phyloP scores from a whole-genome alignment of 2,888 invertebrate genomes.

The Netelia fuscicornis region DNA sequence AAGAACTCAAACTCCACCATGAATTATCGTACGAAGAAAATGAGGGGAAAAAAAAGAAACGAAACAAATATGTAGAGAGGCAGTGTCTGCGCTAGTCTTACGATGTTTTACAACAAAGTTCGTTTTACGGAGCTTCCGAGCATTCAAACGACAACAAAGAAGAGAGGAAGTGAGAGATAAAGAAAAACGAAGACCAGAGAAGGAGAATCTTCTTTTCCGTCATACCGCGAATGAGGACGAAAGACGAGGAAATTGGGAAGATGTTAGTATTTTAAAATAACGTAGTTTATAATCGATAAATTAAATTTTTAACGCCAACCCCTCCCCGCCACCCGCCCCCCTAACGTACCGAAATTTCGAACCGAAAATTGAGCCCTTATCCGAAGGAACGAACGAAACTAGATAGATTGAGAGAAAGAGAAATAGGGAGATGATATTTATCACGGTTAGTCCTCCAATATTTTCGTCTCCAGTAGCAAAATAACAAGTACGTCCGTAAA shows the following conservation, averaged over 20 bases:
- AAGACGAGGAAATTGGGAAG: constrained; percentile 13
- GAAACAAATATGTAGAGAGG: constrained; percentile 16
- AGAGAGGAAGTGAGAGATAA: not conserved
- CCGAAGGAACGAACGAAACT: constrained; percentile 4
- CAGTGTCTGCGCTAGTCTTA: constrained; percentile 64
- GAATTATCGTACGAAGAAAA: constrained; percentile 7
- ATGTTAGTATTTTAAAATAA: constrained; percentile 66
- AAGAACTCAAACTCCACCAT: not conserved
- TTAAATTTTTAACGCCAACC: constrained; percentile 48
- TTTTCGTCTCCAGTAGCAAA: constrained; percentile 45
- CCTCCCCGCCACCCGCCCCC: constrained; percentile 5
- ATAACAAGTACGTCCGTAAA: constrained; percentile 42
- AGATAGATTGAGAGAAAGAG: constrained; percentile 7
- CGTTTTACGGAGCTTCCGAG: constrained; percentile 53
- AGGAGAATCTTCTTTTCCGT: constrained; percentile 4
- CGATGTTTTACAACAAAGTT: constrained; percentile 55
- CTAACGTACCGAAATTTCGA: constrained; percentile 49
- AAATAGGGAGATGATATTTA: constrained; percentile 35
- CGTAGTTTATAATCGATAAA: constrained; percentile 58
- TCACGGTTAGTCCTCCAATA: constrained; percentile 45
- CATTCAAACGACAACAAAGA: constrained; percentile 24
- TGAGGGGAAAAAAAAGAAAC: constrained; percentile 30
- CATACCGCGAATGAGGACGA: not conserved
- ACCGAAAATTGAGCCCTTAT: constrained; percentile 32
- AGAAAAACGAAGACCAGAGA: constrained; percentile 8